Evolutionary conservation across 2,113 vertebrate species (phyloP).

Genomic region (Scatophagus argus): DNA sequence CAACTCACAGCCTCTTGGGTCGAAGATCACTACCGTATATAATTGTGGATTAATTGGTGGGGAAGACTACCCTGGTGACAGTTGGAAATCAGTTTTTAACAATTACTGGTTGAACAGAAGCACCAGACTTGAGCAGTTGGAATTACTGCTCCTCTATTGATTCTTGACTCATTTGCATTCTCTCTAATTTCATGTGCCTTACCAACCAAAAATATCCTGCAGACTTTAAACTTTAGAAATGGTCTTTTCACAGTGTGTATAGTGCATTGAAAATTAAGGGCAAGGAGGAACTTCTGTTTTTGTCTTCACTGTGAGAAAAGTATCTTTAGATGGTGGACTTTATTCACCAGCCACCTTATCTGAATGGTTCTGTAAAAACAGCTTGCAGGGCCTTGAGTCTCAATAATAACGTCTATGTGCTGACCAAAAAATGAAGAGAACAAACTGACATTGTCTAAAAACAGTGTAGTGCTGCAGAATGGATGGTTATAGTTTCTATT

Average conservation of each 20-base stretch:
- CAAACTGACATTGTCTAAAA: not conserved
- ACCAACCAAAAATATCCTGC: not conserved
- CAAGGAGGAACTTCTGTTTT: constrained; percentile 35
- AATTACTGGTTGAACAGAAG: constrained; percentile 39
- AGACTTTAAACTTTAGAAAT: constrained; percentile 24
- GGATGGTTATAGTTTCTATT: not conserved
- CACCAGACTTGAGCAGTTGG: constrained; percentile 20
- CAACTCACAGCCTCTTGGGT: constrained; percentile 15
- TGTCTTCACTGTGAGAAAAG: constrained; percentile 15
- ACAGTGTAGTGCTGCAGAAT: not conserved
- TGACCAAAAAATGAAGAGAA: not conserved
- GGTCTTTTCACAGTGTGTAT: constrained; percentile 23
- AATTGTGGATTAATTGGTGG: constrained; percentile 38
- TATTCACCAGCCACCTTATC: not conserved
- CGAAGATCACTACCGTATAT: constrained; percentile 6
- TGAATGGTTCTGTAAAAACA: not conserved
- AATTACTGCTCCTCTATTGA: constrained; percentile 14
- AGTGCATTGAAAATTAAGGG: constrained; percentile 42
- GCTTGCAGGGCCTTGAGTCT: not conserved
- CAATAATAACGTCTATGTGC: not conserved
- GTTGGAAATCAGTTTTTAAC: constrained; percentile 13
- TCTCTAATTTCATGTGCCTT: constrained; percentile 9
- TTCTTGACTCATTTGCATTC: constrained; percentile 20
- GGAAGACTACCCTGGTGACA: constrained; percentile 17
- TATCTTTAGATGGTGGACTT: constrained; percentile 8